A percentile compares a stretch with the other conserved stretches of the same genome.
Evolutionary conservation across 2,113 vertebrate species (phyloP).

Genomic region (Lynx canadensis): DNA sequence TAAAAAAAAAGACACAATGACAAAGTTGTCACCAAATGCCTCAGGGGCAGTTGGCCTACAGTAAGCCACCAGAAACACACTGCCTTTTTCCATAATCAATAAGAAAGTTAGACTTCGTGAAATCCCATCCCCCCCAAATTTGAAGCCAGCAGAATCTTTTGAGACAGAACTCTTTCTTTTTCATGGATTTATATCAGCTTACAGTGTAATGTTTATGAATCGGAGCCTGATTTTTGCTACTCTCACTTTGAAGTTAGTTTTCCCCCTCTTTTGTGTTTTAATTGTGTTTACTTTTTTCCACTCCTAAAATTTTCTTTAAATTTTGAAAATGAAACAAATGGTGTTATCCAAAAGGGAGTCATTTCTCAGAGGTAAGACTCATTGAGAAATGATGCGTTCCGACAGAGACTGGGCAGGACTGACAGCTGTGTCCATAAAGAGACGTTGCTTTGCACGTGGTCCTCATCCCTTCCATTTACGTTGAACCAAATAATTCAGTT

Average conservation of each 20-base stretch:
- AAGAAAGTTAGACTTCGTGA: neutral
- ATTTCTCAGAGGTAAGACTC: rapidly evolving
- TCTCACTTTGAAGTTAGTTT: neutral
- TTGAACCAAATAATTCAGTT: rapidly evolving
- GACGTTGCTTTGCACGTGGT: rapidly evolving
- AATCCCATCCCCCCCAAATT: too few relatives aligned
- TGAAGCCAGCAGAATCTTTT: neutral
- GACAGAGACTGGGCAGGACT: rapidly evolving
- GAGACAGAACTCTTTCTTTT: neutral
- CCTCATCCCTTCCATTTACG: rapidly evolving
- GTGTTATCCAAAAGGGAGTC: neutral
- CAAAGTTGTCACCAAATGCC: too few relatives aligned
- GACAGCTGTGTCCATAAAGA: rapidly evolving
- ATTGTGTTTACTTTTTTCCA: neutral
- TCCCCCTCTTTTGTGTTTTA: neutral
- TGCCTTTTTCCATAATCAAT: rapidly evolving
- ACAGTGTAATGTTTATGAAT: neutral
- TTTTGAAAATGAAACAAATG: neutral
- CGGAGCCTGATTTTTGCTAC: neutral
- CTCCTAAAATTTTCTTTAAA: neutral
- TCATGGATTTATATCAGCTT: neutral
- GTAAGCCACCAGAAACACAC: rapidly evolving
- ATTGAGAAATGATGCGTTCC: rapidly evolving
- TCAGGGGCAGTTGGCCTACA: neutral
- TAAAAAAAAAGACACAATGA: too few relatives aligned